Evolutionary conservation across 2,113 vertebrate species (phyloP), one percentile per base, ranked within the genome.

Genomic region (Scomber colias): DNA sequence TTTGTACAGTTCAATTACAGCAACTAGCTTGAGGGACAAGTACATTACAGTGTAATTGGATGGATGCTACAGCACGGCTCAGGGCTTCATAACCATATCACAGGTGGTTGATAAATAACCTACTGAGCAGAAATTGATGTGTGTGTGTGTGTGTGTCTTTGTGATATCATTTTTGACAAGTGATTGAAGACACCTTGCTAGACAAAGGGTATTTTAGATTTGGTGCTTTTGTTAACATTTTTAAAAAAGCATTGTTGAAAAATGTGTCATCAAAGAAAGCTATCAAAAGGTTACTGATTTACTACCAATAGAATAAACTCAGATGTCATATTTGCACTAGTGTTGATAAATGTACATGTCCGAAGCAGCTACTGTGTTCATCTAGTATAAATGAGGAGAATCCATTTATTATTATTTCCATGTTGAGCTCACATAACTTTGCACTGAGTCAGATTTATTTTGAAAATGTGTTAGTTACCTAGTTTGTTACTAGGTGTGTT

Each of bases 11-110:
- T 50, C 71, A 75, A 86, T 85, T 72, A 80, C 59, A 77, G 77
- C 53, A 8, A 45, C 48, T 31, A 30, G 84, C 84, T 83, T 71
- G 60, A 81, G 75, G 89, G 86, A 86, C 65, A 40, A 70, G 74
- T 85, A 77, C 89, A 90, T 86, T 71, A 75, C 35, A 57, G 5
- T 50, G 64, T 89, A 87, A 86, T 86, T 85, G 79, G 85, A 88
- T 83, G 60, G 71, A 90, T 91, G 84, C 87, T 81, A 21, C 61
- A 21, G 64, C 17, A 13, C 64, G 27, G 70, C 59, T 79, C 40
- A 0, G 44, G 71, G 63, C 79, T 85, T 79, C 82, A 11, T 65
- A 61, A 68, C 63, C 30, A 17, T n/a, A 74, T 85, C 69, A 74
- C 79, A 82, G 67, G 68, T 84, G 86, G 74, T 64, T 78, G 80